A percentile compares a stretch with the other conserved stretches of the same genome.
Evolutionary conservation across 2,888 invertebrate genomes (phyloP).

Genomic region (Matsumyia berberina): DNA sequence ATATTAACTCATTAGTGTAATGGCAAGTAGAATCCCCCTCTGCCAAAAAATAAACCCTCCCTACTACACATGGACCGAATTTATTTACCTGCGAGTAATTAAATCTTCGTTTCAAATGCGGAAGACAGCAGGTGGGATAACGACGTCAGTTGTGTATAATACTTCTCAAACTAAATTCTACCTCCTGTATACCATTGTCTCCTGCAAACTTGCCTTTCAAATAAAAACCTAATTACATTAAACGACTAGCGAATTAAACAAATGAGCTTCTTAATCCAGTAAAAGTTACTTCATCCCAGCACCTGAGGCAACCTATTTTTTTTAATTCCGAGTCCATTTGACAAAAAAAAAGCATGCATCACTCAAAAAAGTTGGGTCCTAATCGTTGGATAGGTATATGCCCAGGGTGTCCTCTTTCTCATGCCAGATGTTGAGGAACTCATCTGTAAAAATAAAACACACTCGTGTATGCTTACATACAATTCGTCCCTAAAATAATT

Average conservation of each 20-base stretch:
- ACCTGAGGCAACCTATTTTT: conserved; percentile 3
- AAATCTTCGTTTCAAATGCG: background rate
- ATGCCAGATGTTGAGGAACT: background rate
- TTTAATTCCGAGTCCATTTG: background rate
- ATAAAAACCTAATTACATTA: background rate
- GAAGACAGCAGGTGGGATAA: background rate
- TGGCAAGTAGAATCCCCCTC: too few species aligned
- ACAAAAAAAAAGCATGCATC: conserved; percentile 1
- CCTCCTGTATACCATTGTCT: background rate
- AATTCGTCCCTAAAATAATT: too few species aligned
- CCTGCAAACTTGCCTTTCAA: background rate
- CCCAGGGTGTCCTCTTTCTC: background rate
- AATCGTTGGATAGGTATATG: too few species aligned
- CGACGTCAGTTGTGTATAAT: background rate
- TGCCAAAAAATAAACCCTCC: too few species aligned
- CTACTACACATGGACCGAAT: too few species aligned
- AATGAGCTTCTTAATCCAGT: conserved; percentile 6
- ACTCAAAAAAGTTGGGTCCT: background rate
- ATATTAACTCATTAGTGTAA: too few species aligned
- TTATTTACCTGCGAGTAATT: too few species aligned
- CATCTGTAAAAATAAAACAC: conserved; percentile 7
- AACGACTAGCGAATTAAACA: conserved; percentile 3
- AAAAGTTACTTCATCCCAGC: background rate
- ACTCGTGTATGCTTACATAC: background rate
- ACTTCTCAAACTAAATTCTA: background rate